Evolutionary conservation across 2,113 vertebrate genomes (phyloP).

Genomic region (Ophthalmolycus amberensis): DNA sequence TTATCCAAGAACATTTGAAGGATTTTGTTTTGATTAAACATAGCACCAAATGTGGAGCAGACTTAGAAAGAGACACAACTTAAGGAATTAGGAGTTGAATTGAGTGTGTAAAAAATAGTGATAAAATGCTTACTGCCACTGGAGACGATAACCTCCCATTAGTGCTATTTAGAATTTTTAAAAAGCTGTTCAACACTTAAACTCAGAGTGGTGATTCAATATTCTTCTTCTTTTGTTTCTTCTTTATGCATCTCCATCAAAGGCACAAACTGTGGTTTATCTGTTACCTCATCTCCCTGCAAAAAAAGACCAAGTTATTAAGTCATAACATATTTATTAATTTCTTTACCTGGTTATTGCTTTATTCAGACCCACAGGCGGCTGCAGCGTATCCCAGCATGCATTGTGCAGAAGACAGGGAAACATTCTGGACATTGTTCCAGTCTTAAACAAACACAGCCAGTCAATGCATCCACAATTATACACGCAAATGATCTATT

Average conservation of each 20-base stretch:
- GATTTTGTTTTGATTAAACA: neutral
- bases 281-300: slow-evolving; percentile 37
- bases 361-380: neutral
- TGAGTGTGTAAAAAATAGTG: neutral
- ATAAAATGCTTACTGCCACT: too few species aligned
- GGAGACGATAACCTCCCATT: neutral
- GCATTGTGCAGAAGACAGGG: slow-evolving; percentile 13
- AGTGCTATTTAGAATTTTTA: neutral
- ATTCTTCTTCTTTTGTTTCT: neutral
- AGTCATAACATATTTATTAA: neutral
- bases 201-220: neutral
- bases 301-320: slow-evolving; percentile 1
- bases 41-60: neutral
- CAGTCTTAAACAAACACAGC: slow-evolving; percentile 26
- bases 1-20: neutral
- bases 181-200: neutral
- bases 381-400: slow-evolving; percentile 3
- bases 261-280: slow-evolving; percentile 42
- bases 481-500: neutral
- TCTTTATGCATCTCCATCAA: slow-evolving; percentile 31
- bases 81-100: neutral
- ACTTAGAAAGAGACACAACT: neutral
- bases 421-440: slow-evolving; percentile 5
- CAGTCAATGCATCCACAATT: neutral
- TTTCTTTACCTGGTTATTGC: slow-evolving; percentile 31